Evolutionary conservation across 2,797 vertebrate genomes (phyloP).

Genomic region (Cryptoprocta ferox): DNA sequence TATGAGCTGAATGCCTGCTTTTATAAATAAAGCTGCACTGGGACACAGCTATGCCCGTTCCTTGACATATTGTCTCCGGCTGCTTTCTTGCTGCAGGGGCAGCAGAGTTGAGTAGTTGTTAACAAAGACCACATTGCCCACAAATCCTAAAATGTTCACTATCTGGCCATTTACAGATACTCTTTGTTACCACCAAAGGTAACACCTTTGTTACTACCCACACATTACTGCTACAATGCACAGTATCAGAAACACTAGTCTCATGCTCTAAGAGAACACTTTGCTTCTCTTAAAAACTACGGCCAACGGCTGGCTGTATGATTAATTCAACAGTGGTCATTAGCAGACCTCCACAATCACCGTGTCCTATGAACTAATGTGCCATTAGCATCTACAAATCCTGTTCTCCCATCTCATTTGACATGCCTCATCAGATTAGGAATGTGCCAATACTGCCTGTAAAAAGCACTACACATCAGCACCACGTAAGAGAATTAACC

Average conservation of each 20-base stretch:
- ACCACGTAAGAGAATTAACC: not conserved
- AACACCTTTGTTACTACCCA: not conserved
- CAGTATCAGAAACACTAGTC: not conserved
- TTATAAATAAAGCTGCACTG: constrained; percentile 59
- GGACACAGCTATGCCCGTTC: not conserved
- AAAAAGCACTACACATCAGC: not conserved
- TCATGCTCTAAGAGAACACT: not conserved
- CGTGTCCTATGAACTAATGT: not conserved
- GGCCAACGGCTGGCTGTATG: not conserved
- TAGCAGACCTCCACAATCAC: not conserved
- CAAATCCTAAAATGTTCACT: constrained; percentile 19
- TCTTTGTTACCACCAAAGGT: not conserved
- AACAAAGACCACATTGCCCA: not conserved
- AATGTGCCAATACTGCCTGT: not conserved
- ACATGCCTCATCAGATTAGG: not conserved
- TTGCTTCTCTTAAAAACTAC: not conserved
- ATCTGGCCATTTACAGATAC: not conserved
- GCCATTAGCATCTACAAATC: not conserved
- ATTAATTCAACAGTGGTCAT: not conserved
- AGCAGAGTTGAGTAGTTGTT: not conserved
- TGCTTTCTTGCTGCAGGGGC: not conserved
- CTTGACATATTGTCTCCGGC: not conserved
- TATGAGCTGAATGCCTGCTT: not conserved
- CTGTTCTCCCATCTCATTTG: not conserved
- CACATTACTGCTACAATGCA: not conserved